Base-by-base conservation (phyloP, 2,113 vertebrate species). In the Eublepharis macularius region DNA sequence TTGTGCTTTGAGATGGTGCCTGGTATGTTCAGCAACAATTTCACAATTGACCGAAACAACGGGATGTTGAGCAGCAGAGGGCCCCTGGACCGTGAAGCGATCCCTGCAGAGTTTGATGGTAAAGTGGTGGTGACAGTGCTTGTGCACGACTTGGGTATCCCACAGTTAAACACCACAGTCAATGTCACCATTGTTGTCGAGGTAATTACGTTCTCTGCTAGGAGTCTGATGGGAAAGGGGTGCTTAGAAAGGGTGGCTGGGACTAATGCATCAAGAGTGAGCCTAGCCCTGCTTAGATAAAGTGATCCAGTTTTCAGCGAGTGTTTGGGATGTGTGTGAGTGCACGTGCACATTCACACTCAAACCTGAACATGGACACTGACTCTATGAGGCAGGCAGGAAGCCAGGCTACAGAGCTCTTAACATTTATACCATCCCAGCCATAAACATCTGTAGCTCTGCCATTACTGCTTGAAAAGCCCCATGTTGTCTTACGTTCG, bases 31-130 rank as follows among this genome's bases (percentile, higher is more conserved):
- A 98, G 97, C 29, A 4, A 43, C 41, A 97, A 97, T 92, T 99
- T 99, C 92, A 98, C 95, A n/a, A 93, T 99, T 66, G 34, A 97
- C 6, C 8, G 63, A 0, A 0, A 77, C 47, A 95, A 89, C 0
- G 98, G 98, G 2, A 24, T 95, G 60, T 91, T 99, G 83, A 89
- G 1, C 63, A 98, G 95, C 91, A 83, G 2, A 0, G 92, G 78
- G 16, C 84, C 83, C 0, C 92, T 99, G 92, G 98, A 99, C 90
- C 92, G 97, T 0, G 99, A 99, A 90, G 96, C 93, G 43, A 73
- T 99, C 4, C 93, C 97, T 16, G 87, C 91, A 0, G 1, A 17
- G 0, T 89, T 96, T 17, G 73, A 36, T 0, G 99, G 98, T 2
- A 94, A 74, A 45, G 94, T 99, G 5, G 82, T 95, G 54, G 91